phyloP scores from a whole-genome alignment of 2,888 invertebrate genomes.

The Leptinotarsa peninsularis region DNA sequence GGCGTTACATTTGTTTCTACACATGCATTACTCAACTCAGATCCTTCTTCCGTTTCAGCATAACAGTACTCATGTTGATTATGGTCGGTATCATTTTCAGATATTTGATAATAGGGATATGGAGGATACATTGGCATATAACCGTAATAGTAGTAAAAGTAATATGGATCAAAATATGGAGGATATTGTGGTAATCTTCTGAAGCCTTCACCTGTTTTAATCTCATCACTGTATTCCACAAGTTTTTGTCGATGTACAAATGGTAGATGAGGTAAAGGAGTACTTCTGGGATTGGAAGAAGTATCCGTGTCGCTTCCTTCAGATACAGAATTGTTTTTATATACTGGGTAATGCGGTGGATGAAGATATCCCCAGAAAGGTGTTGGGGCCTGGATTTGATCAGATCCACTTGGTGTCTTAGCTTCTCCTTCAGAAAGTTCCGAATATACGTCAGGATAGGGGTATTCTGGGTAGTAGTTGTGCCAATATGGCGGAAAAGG shows the following conservation, averaged over 20 bases:
- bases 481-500: conserved; percentile 57
- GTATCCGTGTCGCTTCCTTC: conserved; percentile 3
- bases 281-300: conserved; percentile 37
- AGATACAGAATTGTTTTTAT: background rate
- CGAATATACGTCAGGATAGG: conserved; percentile 19
- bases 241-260: conserved; percentile 30
- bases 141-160: conserved; percentile 58
- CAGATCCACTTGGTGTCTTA: background rate
- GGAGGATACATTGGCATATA: conserved; percentile 61
- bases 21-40: background rate
- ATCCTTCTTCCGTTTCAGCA: background rate
- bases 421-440: conserved; percentile 18
- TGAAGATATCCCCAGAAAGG: conserved; percentile 51
- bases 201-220: conserved; percentile 40
- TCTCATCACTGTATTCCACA: conserved; percentile 32
- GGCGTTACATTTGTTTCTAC: background rate
- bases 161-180: conserved; percentile 63
- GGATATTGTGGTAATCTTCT: conserved; percentile 50
- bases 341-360: conserved; percentile 38
- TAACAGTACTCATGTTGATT: conserved; percentile 62
- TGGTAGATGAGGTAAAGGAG: conserved; percentile 37
- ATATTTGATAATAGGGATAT: conserved; percentile 53
- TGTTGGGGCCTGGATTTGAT: background rate
- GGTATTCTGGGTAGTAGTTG: conserved; percentile 24
- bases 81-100: conserved; percentile 58